Evolutionary conservation across 1,140 invertebrate genomes (phyloP).

Genomic region (Scaptomyza graminum): DNA sequence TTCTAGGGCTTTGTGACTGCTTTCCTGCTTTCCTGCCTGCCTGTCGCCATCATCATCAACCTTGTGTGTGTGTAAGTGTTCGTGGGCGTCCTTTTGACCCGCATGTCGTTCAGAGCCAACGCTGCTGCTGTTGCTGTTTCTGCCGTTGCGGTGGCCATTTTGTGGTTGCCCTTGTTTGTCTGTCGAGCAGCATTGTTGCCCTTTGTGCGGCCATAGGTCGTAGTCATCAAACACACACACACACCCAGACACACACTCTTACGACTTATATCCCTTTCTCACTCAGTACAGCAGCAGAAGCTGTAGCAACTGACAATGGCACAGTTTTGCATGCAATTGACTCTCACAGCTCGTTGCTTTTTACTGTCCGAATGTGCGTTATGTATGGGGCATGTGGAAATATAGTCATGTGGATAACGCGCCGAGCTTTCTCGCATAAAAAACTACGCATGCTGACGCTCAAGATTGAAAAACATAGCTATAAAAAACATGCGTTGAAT

Average conservation of each 20-base stretch:
- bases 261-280: conserved; percentile 31
- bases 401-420: background rate
- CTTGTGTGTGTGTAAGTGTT: conserved; percentile 35
- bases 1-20: conserved; percentile 3
- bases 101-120: conserved; percentile 73
- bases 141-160: conserved; percentile 73
- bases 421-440: background rate
- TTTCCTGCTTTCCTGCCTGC: conserved; percentile 50
- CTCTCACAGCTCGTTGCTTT: conserved; percentile 81
- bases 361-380: conserved; percentile 72
- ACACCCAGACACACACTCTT: conserved; percentile 55
- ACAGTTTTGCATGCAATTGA: conserved; percentile 82
- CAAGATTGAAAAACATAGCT: conserved; percentile 8
- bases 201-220: conserved; percentile 64
- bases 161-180: conserved; percentile 67
- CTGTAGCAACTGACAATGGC: conserved; percentile 60
- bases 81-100: conserved; percentile 79
- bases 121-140: conserved; percentile 38
- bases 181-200: conserved; percentile 31
- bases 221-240: conserved; percentile 60
- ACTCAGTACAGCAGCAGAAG: conserved; percentile 23
- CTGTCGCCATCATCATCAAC: conserved; percentile 30
- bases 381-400: conserved; percentile 14
- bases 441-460: background rate
- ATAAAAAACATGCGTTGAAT: conserved; percentile 4